phyloP scores from a whole-genome alignment of 2,888 invertebrate species.

The Chrysomela aeneicollis region DNA sequence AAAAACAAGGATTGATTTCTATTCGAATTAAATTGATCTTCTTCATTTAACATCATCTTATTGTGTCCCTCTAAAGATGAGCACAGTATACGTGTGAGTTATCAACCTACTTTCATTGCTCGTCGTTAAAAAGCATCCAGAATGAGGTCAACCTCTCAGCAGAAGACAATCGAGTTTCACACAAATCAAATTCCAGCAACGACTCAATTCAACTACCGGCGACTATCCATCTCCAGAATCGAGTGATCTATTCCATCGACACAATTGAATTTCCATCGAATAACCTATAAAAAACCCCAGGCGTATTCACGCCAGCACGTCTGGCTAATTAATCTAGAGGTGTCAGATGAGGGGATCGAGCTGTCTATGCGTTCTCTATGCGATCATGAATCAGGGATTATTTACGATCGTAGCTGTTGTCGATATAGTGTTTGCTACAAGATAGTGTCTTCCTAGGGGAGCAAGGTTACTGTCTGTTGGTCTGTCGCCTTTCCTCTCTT shows the following conservation, averaged over 20 bases:
- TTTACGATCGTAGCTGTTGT: slow-evolving; percentile 49
- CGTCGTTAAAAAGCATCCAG: too few species aligned
- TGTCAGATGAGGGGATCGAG: slow-evolving; percentile 52
- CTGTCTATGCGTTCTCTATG: slow-evolving; percentile 52
- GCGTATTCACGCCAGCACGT: not conserved
- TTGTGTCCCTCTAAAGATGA: too few species aligned
- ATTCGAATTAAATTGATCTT: too few species aligned
- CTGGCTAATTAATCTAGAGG: slow-evolving; percentile 53
- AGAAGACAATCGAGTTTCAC: not conserved
- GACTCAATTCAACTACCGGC: not conserved
- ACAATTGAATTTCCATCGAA: slow-evolving; percentile 37
- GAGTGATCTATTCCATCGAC: slow-evolving; percentile 27
- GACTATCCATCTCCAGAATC: slow-evolving; percentile 20
- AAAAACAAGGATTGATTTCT: too few species aligned
- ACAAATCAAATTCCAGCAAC: not conserved
- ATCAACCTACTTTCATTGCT: too few species aligned
- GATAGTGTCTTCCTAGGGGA: slow-evolving; percentile 36
- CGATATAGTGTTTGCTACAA: slow-evolving; percentile 48
- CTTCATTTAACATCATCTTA: too few species aligned
- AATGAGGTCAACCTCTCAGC: too few species aligned
- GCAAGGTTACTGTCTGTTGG: not conserved
- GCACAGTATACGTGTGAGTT: too few species aligned
- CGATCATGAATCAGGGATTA: slow-evolving; percentile 55
- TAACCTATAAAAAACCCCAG: slow-evolving; percentile 32
- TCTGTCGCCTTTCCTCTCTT: too few species aligned